Conservation (phyloP, 1,140 invertebrate species). For the Helicorthomorpha holstii region DNA sequence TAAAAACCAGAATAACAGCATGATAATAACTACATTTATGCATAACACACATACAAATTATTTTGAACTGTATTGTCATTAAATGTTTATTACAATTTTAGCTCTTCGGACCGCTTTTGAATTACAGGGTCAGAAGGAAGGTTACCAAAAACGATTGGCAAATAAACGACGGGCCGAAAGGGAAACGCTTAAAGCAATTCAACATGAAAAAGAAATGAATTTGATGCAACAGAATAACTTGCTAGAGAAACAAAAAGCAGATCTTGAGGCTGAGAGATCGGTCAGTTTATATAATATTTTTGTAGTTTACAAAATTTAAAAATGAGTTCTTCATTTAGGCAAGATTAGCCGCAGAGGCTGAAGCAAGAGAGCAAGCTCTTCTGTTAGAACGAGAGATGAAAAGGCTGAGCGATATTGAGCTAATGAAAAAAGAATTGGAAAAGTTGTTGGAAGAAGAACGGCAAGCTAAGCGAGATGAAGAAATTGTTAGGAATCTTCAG, state of each 20-base stretch:
- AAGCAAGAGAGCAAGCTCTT: constrained; percentile 42
- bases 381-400: constrained; percentile 49
- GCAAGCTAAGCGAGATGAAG: constrained; percentile 63
- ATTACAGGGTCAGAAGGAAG: constrained; percentile 38
- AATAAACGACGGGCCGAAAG: constrained; percentile 30
- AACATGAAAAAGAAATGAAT: constrained; percentile 15
- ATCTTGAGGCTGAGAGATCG: constrained; percentile 32
- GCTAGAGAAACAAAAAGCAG: constrained; percentile 12
- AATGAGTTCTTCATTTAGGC: constrained; percentile 24
- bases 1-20: no score
- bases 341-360: constrained; percentile 43
- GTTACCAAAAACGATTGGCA: constrained; percentile 40
- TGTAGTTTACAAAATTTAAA: not conserved
- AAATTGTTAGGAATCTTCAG: constrained; percentile 56
- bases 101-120: constrained; percentile 47
- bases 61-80: no score
- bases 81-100: no score
- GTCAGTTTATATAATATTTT: constrained; percentile 7
- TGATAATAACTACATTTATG: no score
- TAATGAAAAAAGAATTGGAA: constrained; percentile 44
- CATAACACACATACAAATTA: no score
- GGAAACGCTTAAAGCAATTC: constrained; percentile 13
- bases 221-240: constrained; percentile 10
- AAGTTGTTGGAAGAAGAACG: constrained; percentile 54
- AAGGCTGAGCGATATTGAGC: constrained; percentile 49